Evolutionary conservation across 2,888 invertebrate genomes (phyloP).

Genomic region (Artemia sinica): DNA sequence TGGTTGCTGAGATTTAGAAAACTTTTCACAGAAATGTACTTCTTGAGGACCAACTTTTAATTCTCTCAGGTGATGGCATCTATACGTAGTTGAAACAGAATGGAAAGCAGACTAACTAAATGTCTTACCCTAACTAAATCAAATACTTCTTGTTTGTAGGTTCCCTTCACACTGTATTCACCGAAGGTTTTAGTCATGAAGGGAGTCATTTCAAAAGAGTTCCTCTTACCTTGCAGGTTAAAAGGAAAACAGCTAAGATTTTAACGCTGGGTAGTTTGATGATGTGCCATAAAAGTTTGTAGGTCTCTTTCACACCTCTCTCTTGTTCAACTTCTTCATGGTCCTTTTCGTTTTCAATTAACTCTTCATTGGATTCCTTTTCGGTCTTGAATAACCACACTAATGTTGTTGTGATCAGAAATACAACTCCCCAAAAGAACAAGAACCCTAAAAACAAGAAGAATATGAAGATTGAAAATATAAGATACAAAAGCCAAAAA

Average conservation of each 20-base stretch:
- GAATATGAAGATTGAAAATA: too few species aligned
- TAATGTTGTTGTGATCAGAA: slow-evolving; percentile 71
- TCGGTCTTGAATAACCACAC: slow-evolving; percentile 78
- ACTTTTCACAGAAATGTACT: too few species aligned
- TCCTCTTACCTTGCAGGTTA: slow-evolving; percentile 65
- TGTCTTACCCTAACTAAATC: too few species aligned
- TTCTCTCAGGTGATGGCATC: too few species aligned
- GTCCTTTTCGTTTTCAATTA: slow-evolving; percentile 32
- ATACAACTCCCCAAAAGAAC: slow-evolving; percentile 84
- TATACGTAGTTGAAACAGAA: too few species aligned
- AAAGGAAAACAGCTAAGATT: slow-evolving; percentile 54
- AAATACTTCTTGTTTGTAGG: too few species aligned
- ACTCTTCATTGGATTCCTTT: slow-evolving; percentile 35
- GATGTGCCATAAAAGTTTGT: slow-evolving; percentile 62
- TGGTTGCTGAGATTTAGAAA: too few species aligned
- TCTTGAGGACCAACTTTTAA: too few species aligned
- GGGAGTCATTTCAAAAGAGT: not conserved
- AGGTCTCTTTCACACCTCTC: slow-evolving; percentile 47
- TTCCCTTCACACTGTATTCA: too few species aligned
- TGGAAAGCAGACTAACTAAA: too few species aligned
- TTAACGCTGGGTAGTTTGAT: slow-evolving; percentile 63
- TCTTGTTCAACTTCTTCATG: slow-evolving; percentile 35
- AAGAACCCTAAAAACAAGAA: slow-evolving; percentile 37
- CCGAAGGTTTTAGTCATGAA: not conserved
- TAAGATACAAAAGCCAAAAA: too few species aligned